Evolutionary conservation across 2,113 vertebrate genomes (phyloP), one percentile per base, ranked within the genome.

Genomic region (Chascanopsetta lugubris): DNA sequence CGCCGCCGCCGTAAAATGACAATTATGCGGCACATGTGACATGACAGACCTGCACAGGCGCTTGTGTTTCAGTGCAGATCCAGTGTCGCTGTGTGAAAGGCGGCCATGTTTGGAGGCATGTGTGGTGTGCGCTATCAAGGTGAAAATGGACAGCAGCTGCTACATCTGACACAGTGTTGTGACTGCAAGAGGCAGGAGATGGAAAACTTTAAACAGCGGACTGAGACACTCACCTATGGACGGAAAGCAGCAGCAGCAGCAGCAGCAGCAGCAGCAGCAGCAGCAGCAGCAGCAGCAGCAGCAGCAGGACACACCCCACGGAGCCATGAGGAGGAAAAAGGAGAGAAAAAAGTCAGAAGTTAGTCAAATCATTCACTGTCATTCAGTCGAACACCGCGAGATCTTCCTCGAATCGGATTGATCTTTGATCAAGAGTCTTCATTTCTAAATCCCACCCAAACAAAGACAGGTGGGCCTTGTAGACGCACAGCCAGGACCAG

Each of bases 181-280:
- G 64, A 61, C 49, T 75, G 67, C n/a, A 27, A 32, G 18, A 59
- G 20, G 54, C 42, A 8, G 15, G 18, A 20, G 42, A 27, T 13
- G 22, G 22, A 51, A 47, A 21, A 9, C 6, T 8, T n/a, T 12
- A 8, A 51, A 17, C 4, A 15, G 27, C 12, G 61, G 32, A 49
- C 0, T n/a, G n/a, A 55, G 12, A 82, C 77, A 91, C 91, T 92
- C 74, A 91, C 91, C 91, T 92, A 29, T n/a, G 59, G 72, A 72
- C 57, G 82, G 34, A 36, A 27, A 17, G 10, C 32, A 29, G 55
- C 18, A 26, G 53, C 69, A 51, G 77, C 48, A 64, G n/a, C n/a
- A n/a, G n/a, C n/a, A 17, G 10, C 32, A 29, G 55, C 18, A 26
- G 53, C 69, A 51, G 77, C 48, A 64, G n/a, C n/a, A 17, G 10